Percentiles rank a stretch among this genome's conserved stretches.
Conservation (phyloP, 2,113 vertebrate species). For the Nothobranchius kuhntae region DNA sequence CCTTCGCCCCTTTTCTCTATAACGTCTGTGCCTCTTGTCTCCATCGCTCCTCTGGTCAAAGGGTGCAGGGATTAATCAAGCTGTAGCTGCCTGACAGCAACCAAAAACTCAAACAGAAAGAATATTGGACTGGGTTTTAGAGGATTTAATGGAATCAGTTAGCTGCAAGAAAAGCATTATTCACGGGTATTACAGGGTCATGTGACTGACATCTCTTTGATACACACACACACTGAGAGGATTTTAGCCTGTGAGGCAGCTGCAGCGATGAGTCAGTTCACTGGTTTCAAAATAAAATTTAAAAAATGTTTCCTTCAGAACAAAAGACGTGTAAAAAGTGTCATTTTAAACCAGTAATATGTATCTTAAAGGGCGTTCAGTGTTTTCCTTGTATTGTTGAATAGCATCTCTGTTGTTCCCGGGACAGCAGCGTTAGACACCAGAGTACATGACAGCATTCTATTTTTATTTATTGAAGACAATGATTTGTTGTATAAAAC, state of each 20-base stretch:
- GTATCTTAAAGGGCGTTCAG: slow-evolving; percentile 81
- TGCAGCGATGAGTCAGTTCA: slow-evolving; percentile 72
- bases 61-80: slow-evolving; percentile 46
- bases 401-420: slow-evolving; percentile 79
- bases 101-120: not conserved
- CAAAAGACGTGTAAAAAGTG: slow-evolving; percentile 78
- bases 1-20: slow-evolving; percentile 32
- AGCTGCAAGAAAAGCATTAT: slow-evolving; percentile 16
- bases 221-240: too few species aligned
- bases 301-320: slow-evolving; percentile 61
- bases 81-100: slow-evolving; percentile 78
- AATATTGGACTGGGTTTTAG: too few species aligned
- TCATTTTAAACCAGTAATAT: slow-evolving; percentile 78
- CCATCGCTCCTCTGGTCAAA: slow-evolving; percentile 58
- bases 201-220: slow-evolving; percentile 2
- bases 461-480: slow-evolving; percentile 85
- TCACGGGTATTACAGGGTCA: slow-evolving; percentile 68
- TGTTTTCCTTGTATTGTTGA: slow-evolving; percentile 81
- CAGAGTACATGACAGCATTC: slow-evolving; percentile 79
- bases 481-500: slow-evolving; percentile 81
- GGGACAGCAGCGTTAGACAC: slow-evolving; percentile 77
- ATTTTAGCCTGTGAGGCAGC: slow-evolving; percentile 71
- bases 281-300: slow-evolving; percentile 65
- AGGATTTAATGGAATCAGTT: not conserved
- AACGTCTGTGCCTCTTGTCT: slow-evolving; percentile 54